Evolutionary conservation across 2,888 invertebrate genomes (phyloP), one percentile per base, ranked within the genome.

Genomic region (Lagria hirta): DNA sequence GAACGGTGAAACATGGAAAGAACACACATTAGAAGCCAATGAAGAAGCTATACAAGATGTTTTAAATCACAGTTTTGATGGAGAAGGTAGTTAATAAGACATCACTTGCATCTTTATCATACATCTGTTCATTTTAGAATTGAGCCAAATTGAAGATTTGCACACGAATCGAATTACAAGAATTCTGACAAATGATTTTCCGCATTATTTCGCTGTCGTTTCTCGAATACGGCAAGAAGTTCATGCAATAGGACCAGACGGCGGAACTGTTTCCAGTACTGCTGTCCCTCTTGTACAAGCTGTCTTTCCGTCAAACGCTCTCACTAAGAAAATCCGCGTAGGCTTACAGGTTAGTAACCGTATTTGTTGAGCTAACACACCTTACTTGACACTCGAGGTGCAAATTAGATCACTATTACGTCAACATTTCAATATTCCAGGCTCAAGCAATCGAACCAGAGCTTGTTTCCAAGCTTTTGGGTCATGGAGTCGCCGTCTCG

Each of bases 301-400:
- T 3, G 78, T 82, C 54, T 98, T 99, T 80, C 98, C 98, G 11
- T 84, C 92, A 22, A 88, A 90, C 56, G 96, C 99, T 23, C 81
- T 99, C 29, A 99, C 97, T n/a, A 99, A 99, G 77, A 94, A 95
- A 72, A 99, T 99, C 74, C 88, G 93, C 75, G 97, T 99, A 60
- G 96, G 96, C 50, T 80, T 97, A 49, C 96, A 96, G 79, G 87
- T 86, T 72, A 71, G 60, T 64, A 18, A 7, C 8, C n/a, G n/a
- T 23, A 27, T 27, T 3, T 24, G 5, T 20, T 21, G n/a, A 17
- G n/a, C n/a, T n/a, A n/a, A n/a, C n/a, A n/a, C n/a, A n/a, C n/a
- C n/a, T 20, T 2, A 14, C n/a, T 11, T 11, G 2, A 26, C 4
- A 12, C 7, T 4, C 23, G 8, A n/a, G 23, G 8, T 8, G 26